Percentiles rank a stretch among this genome's conserved stretches.
phyloP scores from a whole-genome alignment of 2,888 invertebrate species.

The Biston stratarius region DNA sequence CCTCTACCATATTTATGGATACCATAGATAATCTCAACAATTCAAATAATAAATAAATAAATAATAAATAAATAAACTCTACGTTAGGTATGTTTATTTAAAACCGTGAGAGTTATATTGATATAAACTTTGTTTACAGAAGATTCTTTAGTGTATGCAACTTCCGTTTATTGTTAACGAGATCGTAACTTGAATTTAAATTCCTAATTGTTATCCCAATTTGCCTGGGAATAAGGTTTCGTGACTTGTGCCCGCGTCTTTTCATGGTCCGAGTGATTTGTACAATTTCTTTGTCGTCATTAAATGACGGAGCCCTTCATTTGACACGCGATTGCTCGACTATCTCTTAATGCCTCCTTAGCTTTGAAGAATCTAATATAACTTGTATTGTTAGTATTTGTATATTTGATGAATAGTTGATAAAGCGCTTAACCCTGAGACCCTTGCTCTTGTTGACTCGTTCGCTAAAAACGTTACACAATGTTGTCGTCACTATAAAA shows the following conservation, averaged over 20 bases:
- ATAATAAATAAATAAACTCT: no score
- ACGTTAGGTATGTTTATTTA: neutral
- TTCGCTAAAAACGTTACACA: constrained; percentile 6
- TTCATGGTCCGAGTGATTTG: constrained; percentile 14
- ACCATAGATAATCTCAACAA: no score
- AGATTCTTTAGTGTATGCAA: constrained; percentile 3
- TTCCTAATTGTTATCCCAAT: constrained; percentile 29
- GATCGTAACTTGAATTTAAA: constrained; percentile 38
- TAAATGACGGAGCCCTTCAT: constrained; percentile 15
- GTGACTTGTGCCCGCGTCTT: constrained; percentile 20
- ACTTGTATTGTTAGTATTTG: constrained; percentile 7
- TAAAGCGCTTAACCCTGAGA: constrained; percentile 17
- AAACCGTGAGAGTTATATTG: constrained; percentile 5
- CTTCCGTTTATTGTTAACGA: constrained; percentile 34
- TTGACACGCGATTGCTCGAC: constrained; percentile 12
- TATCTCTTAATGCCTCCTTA: constrained; percentile 7
- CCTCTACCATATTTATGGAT: no score
- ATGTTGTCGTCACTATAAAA: neutral
- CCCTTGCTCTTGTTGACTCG: neutral
- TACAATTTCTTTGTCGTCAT: constrained; percentile 10
- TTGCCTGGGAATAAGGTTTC: constrained; percentile 16
- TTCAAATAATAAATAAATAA: no score
- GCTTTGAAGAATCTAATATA: neutral
- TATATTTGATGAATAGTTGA: constrained; percentile 1
- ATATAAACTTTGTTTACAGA: neutral